Percentiles rank a stretch among this genome's conserved stretches.
phyloP scores from a whole-genome alignment of 2,888 invertebrate genomes.

The Lasioglossum vierecki region DNA sequence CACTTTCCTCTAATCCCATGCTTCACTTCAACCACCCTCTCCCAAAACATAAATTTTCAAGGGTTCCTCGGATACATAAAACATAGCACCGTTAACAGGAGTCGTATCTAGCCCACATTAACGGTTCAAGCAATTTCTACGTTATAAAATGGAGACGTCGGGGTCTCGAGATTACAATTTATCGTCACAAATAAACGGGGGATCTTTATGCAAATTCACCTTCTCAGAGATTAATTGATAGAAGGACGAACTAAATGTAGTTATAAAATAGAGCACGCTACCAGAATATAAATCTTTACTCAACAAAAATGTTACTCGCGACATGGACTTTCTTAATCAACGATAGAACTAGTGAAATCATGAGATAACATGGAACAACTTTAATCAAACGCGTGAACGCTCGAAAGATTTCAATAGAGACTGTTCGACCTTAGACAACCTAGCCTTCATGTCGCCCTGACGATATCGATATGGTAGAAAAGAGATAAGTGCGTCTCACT shows the following conservation, averaged over 20 bases:
- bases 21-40: constrained; percentile 27
- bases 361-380: constrained; percentile 35
- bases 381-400: constrained; percentile 36
- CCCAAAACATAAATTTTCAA: constrained; percentile 33
- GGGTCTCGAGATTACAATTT: not conserved
- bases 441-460: constrained; percentile 43
- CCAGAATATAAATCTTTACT: not conserved
- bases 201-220: constrained; percentile 1
- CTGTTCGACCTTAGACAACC: constrained; percentile 49
- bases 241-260: not conserved
- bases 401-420: constrained; percentile 44
- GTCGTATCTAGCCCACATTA: constrained; percentile 14
- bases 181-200: constrained; percentile 2
- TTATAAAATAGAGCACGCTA: not conserved
- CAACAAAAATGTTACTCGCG: not conserved
- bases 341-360: not conserved
- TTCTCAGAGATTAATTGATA: not conserved
- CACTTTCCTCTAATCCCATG: constrained; percentile 27
- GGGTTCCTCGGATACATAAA: constrained; percentile 25
- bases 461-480: constrained; percentile 17
- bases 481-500: constrained; percentile 18
- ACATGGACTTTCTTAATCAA: not conserved
- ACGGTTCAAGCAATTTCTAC: constrained; percentile 30
- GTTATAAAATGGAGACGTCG: not conserved
- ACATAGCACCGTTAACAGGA: constrained; percentile 12